Percentiles rank a stretch among this genome's conserved stretches.
These are phyloP conservation scores for Drosophila setifemur DNA, from an alignment of 1,140 invertebrate genomes.

Conservation along the genomic window DNA sequence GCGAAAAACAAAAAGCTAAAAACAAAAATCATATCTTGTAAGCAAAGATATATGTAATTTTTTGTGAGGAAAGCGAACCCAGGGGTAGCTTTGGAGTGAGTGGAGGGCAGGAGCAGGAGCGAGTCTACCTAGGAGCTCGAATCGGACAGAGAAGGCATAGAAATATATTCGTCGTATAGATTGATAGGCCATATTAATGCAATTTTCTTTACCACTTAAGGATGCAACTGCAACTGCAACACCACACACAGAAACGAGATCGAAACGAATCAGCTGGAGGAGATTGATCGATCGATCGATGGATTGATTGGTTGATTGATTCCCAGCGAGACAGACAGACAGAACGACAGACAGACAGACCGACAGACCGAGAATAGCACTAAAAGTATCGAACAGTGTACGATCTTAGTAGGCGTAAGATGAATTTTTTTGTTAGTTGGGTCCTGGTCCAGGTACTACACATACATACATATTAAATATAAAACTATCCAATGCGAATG, in stretches of 20 bases:
- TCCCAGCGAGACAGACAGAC: background rate
- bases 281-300: too few species aligned
- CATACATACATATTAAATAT: too few species aligned
- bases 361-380: constrained; percentile 25
- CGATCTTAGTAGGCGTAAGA: constrained; percentile 27
- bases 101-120: background rate
- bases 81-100: background rate
- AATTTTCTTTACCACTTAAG: constrained; percentile 63
- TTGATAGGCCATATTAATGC: constrained; percentile 79
- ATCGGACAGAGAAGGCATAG: constrained; percentile 9
- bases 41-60: constrained; percentile 26
- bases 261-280: too few species aligned
- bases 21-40: constrained; percentile 38
- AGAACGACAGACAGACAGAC: background rate
- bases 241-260: constrained; percentile 26
- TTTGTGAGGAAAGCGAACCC: constrained; percentile 8
- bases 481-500: too few species aligned
- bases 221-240: constrained; percentile 27
- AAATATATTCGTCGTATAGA: constrained; percentile 51
- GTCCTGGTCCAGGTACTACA: constrained; percentile 3
- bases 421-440: constrained; percentile 16
- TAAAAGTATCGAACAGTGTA: constrained; percentile 19
- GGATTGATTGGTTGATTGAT: background rate
- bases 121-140: background rate
- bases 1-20: background rate